A percentile compares a stretch with the other conserved stretches of the same genome.
phyloP scores from a whole-genome alignment of 2,888 invertebrate genomes.

The Cremastinae sp. region DNA sequence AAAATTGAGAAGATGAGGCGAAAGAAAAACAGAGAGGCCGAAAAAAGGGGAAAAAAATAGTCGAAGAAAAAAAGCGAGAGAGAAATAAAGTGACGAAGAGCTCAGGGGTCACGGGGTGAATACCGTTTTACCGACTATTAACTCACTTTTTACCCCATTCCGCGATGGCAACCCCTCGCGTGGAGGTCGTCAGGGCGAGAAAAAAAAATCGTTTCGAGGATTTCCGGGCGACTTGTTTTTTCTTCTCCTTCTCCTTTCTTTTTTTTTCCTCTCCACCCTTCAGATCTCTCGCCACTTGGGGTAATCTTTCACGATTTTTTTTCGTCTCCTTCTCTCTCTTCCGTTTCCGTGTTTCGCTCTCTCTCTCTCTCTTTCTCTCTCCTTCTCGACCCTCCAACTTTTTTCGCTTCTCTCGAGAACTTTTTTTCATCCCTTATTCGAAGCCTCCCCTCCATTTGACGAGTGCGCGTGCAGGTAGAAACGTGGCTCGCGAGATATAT shows the following conservation, averaged over 20 bases:
- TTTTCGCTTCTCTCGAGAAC: conserved; percentile 30
- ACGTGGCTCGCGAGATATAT: conserved; percentile 57
- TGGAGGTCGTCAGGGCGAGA: conserved; percentile 54
- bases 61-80: conserved; percentile 53
- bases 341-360: conserved; percentile 47
- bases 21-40: conserved; percentile 38
- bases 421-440: conserved; percentile 38
- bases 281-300: conserved; percentile 63
- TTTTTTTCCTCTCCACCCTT: conserved; percentile 67
- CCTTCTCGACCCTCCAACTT: conserved; percentile 40
- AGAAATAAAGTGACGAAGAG: conserved; percentile 62
- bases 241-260: conserved; percentile 64
- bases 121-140: conserved; percentile 81
- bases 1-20: conserved; percentile 34
- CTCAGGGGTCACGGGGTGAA: conserved; percentile 77
- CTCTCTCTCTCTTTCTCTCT: conserved; percentile 54
- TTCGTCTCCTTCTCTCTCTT: conserved; percentile 52
- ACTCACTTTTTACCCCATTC: conserved; percentile 79
- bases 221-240: conserved; percentile 70
- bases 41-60: conserved; percentile 51
- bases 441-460: conserved; percentile 52
- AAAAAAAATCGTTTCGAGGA: conserved; percentile 63
- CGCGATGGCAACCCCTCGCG: conserved; percentile 59
- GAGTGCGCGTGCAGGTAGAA: conserved; percentile 68
- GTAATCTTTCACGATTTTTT: conserved; percentile 68